These are phyloP conservation scores for Nasonia vitripennis DNA, from an alignment of 1,140 invertebrate genomes.

Conservation along the genomic window DNA sequence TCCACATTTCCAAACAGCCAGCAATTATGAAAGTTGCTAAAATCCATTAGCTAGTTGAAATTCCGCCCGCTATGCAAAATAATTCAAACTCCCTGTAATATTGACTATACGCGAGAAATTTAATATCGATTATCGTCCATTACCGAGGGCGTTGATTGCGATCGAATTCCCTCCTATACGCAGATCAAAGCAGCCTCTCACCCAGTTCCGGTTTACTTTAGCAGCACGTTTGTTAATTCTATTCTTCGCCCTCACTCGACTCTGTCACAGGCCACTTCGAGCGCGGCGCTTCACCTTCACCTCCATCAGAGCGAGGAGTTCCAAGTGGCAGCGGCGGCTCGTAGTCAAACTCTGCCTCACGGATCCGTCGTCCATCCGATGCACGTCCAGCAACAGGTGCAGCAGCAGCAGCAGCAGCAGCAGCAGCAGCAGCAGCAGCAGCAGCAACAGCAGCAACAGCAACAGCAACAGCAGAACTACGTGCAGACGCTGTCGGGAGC, in stretches of 20 bases:
- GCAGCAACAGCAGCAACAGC: slow-evolving; percentile 61
- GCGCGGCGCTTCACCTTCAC: slow-evolving; percentile 66
- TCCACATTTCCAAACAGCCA: too few species aligned
- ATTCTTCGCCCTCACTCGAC: slow-evolving; percentile 12
- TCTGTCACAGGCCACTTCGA: slow-evolving; percentile 52
- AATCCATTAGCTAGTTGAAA: too few species aligned
- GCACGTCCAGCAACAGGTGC: slow-evolving; percentile 57
- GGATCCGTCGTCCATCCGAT: slow-evolving; percentile 43
- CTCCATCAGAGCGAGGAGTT: slow-evolving; percentile 68
- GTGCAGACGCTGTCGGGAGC: slow-evolving; percentile 61
- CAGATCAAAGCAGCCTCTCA: neutral
- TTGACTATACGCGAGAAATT: too few species aligned
- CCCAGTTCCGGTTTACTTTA: slow-evolving; percentile 23
- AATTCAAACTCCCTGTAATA: too few species aligned
- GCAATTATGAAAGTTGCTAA: too few species aligned
- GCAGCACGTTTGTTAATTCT: slow-evolving; percentile 25
- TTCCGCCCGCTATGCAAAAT: too few species aligned
- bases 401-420: slow-evolving; percentile 61
- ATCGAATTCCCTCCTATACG: too few species aligned
- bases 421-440: slow-evolving; percentile 49
- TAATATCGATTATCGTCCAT: too few species aligned
- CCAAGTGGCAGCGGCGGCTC: slow-evolving; percentile 52
- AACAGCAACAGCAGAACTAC: slow-evolving; percentile 56
- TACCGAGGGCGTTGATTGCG: too few species aligned
- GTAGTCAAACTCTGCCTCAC: slow-evolving; percentile 52